Conservation (phyloP, 2,797 vertebrate genomes). For the Odontamblyopus lacepedii region DNA sequence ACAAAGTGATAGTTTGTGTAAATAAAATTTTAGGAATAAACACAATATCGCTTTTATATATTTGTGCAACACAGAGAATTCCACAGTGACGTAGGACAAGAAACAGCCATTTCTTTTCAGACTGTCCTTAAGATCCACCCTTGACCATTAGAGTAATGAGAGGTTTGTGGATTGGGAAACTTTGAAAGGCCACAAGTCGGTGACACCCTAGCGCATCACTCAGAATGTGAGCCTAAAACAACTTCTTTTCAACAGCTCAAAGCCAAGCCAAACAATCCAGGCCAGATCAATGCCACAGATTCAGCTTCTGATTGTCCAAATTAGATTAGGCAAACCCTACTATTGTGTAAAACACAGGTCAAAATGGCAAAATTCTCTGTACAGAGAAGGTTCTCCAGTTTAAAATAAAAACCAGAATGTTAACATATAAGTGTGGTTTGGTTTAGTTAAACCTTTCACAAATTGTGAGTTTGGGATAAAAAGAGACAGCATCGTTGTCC, state of each 20-base stretch:
- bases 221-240: slow-evolving; percentile 37
- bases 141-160: slow-evolving; percentile 13
- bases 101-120: background rate
- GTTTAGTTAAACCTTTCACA: slow-evolving; percentile 19
- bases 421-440: background rate
- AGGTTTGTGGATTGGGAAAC: slow-evolving; percentile 59
- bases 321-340: slow-evolving; percentile 63
- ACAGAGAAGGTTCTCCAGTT: slow-evolving; percentile 45
- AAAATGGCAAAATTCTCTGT: slow-evolving; percentile 65
- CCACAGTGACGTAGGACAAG: background rate
- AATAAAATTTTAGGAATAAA: background rate
- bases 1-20: background rate
- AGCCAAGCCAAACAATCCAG: slow-evolving; percentile 57
- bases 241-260: slow-evolving; percentile 26
- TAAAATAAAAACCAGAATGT: slow-evolving; percentile 2
- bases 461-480: background rate
- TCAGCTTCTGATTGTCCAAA: slow-evolving; percentile 62
- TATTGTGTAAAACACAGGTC: slow-evolving; percentile 61
- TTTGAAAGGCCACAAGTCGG: slow-evolving; percentile 49
- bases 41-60: background rate
- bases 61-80: background rate
- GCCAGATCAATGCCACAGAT: slow-evolving; percentile 54
- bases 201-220: slow-evolving; percentile 52
- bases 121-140: background rate
- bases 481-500: slow-evolving; percentile 35